Percentiles rank a stretch among this genome's conserved stretches.
These are phyloP conservation scores for Sander lucioperca DNA, from an alignment of 2,113 vertebrate species.

Conservation along the genomic window DNA sequence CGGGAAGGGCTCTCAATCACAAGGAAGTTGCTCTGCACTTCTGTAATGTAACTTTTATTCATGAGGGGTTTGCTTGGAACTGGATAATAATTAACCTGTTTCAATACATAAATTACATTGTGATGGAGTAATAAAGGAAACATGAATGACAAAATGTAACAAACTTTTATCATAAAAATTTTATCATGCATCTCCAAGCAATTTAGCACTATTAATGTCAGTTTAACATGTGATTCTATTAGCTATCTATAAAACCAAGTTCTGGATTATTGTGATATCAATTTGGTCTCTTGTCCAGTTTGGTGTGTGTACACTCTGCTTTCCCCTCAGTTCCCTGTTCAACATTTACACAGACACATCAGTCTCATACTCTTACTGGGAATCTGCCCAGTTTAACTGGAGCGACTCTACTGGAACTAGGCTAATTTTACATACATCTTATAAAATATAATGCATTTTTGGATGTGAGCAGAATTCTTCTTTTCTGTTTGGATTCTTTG, in stretches of 20 bases:
- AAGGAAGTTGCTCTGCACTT: conserved; percentile 14
- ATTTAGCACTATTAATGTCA: neutral
- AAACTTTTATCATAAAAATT: no score
- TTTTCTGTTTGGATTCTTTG: no score
- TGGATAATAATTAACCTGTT: neutral
- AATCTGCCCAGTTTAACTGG: conserved; percentile 16
- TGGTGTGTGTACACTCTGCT: neutral
- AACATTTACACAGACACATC: neutral
- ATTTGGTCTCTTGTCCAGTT: neutral
- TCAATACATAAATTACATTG: neutral
- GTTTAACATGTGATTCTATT: neutral
- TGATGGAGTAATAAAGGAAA: neutral
- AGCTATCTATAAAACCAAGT: neutral
- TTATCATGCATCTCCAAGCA: neutral
- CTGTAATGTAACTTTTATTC: conserved; percentile 16
- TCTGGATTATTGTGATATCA: neutral
- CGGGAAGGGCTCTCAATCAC: conserved; percentile 44
- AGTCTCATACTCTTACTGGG: neutral
- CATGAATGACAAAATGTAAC: neutral
- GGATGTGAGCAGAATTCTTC: no score
- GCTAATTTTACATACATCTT: no score
- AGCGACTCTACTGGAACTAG: neutral
- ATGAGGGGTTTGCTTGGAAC: neutral
- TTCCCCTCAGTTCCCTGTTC: neutral
- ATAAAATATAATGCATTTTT: no score